Percentiles rank a stretch among this genome's conserved stretches.
phyloP scores from a whole-genome alignment of 2,888 invertebrate genomes.

The Azorinus chamasolen region DNA sequence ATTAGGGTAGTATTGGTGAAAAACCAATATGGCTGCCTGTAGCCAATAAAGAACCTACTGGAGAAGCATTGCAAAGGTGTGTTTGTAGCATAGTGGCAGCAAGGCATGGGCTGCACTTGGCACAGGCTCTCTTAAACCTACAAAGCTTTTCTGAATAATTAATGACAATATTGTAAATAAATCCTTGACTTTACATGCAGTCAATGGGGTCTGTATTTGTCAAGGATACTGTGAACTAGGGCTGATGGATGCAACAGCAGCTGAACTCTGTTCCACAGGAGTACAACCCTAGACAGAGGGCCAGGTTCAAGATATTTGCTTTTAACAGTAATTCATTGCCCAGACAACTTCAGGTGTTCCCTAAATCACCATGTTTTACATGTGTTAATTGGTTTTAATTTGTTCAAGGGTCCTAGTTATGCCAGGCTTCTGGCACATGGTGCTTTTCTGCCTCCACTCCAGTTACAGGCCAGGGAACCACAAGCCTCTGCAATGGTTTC shows the following conservation, averaged over 20 bases:
- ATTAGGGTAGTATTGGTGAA: conserved; percentile 31
- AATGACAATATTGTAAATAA: conserved; percentile 3
- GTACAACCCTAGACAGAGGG: not conserved
- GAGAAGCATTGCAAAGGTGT: conserved; percentile 47
- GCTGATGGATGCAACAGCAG: conserved; percentile 15
- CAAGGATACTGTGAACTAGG: not conserved
- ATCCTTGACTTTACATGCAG: not conserved
- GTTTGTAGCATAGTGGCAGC: not conserved
- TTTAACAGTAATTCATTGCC: conserved; percentile 9
- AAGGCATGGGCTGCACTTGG: not conserved
- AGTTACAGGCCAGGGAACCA: conserved; percentile 68
- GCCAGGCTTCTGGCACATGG: conserved; percentile 74
- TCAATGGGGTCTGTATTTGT: not conserved
- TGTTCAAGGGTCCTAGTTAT: conserved; percentile 33
- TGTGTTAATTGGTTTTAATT: conserved; percentile 58
- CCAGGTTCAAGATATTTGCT: conserved; percentile 14
- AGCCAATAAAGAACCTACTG: conserved; percentile 42
- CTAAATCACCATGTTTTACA: conserved; percentile 46
- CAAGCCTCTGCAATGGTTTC: conserved; percentile 60
- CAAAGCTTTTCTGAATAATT: not conserved
- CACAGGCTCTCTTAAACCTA: not conserved
- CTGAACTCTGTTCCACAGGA: conserved; percentile 25
- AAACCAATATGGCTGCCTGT: conserved; percentile 29
- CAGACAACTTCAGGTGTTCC: conserved; percentile 33
- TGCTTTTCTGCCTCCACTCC: conserved; percentile 64